Evolutionary conservation across 2,113 vertebrate genomes (phyloP).

Genomic region (Panthera leo): DNA sequence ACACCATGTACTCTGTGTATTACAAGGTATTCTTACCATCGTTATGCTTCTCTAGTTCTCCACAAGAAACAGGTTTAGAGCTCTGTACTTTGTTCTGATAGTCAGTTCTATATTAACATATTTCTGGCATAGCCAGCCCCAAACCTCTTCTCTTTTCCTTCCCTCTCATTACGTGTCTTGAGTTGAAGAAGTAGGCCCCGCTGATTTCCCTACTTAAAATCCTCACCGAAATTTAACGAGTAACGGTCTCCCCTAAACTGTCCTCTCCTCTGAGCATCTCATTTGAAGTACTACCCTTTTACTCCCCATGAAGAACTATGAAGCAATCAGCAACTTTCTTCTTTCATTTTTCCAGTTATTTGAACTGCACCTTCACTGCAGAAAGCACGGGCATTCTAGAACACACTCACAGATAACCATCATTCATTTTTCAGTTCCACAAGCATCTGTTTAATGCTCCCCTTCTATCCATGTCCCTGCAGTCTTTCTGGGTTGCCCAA

Average conservation of each 20-base stretch:
- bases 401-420: not conserved
- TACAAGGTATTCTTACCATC: not conserved
- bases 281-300: not conserved
- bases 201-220: not conserved
- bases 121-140: not conserved
- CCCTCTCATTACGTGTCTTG: not conserved
- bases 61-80: not conserved
- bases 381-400: not conserved
- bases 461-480: not conserved
- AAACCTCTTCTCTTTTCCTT: not conserved
- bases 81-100: not conserved
- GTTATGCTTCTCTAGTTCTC: not conserved
- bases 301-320: not conserved
- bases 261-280: not conserved
- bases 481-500: not conserved
- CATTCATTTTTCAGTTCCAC: not conserved
- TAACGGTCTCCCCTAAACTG: too few species aligned
- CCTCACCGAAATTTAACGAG: not conserved
- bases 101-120: not conserved
- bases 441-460: not conserved
- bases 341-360: not conserved
- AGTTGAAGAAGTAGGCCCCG: not conserved
- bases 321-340: not conserved
- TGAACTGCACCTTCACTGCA: not conserved
- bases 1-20: accelerated